phyloP scores from a whole-genome alignment of 2,113 vertebrate species.

The Sporophila hypoxantha region DNA sequence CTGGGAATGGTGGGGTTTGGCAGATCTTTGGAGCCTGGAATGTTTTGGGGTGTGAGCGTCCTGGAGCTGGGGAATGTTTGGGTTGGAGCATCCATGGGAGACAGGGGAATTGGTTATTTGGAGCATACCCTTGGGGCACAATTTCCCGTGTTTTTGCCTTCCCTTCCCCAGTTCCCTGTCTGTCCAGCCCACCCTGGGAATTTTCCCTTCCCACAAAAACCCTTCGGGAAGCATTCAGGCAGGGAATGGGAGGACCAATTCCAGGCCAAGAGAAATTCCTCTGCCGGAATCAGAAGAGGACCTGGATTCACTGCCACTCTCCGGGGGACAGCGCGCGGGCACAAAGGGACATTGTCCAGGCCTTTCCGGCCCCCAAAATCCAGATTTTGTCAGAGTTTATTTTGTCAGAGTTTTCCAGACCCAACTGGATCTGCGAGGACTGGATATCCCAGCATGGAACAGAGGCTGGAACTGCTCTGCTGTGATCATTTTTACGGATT shows the following conservation, averaged over 20 bases:
- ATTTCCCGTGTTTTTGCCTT: rapidly evolving
- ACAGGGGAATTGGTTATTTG: too few species aligned
- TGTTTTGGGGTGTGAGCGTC: too few species aligned
- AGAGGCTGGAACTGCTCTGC: not conserved
- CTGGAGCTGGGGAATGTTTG: too few species aligned
- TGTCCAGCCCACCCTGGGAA: not conserved
- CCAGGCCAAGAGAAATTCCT: too few species aligned
- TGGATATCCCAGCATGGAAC: not conserved
- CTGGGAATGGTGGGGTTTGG: too few species aligned
- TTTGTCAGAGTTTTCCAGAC: not conserved
- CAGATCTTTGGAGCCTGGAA: too few species aligned
- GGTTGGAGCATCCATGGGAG: too few species aligned
- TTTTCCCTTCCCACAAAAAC: not conserved
- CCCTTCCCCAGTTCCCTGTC: not conserved
- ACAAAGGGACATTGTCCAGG: not conserved
- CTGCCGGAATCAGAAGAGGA: not conserved
- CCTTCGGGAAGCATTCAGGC: not conserved
- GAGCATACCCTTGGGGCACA: too few species aligned
- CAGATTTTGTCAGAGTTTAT: not conserved
- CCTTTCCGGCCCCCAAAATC: not conserved
- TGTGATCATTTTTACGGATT: not conserved
- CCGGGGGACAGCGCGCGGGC: not conserved
- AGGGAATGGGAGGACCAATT: not conserved
- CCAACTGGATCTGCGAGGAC: rapidly evolving
- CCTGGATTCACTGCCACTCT: not conserved